phyloP scores from a whole-genome alignment of 2,113 vertebrate species.

The Hydrochoerus hydrochaeris region DNA sequence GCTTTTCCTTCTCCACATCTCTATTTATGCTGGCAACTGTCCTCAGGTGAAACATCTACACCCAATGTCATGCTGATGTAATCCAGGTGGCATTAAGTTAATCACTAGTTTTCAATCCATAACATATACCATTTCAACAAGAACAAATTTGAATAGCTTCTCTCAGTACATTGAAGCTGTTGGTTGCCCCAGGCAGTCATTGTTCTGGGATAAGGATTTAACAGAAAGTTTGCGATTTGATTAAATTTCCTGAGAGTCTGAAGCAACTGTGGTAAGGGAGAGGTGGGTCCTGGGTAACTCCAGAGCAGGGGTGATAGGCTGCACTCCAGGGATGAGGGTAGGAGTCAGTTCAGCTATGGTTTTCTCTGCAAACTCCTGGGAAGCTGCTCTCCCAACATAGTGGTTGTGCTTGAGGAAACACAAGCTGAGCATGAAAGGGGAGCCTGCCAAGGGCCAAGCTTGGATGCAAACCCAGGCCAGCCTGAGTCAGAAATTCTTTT shows the following conservation, averaged over 20 bases:
- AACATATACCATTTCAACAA: not conserved
- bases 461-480: not conserved
- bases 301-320: not conserved
- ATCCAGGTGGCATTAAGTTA: too few species aligned
- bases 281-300: not conserved
- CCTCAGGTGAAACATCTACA: too few species aligned
- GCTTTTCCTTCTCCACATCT: too few species aligned
- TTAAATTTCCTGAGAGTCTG: not conserved
- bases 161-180: not conserved
- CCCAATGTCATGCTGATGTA: too few species aligned
- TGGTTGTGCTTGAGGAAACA: not conserved
- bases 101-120: too few species aligned
- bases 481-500: not conserved
- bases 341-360: not conserved
- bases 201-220: not conserved
- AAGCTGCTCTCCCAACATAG: accelerated
- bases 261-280: not conserved
- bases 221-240: not conserved
- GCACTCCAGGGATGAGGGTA: not conserved
- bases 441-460: not conserved
- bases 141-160: not conserved
- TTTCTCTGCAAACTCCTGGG: not conserved
- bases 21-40: too few species aligned
- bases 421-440: not conserved
- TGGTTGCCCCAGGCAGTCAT: not conserved